phyloP scores from a whole-genome alignment of 1,140 invertebrate species.

The Trialeurodes vaporariorum region DNA sequence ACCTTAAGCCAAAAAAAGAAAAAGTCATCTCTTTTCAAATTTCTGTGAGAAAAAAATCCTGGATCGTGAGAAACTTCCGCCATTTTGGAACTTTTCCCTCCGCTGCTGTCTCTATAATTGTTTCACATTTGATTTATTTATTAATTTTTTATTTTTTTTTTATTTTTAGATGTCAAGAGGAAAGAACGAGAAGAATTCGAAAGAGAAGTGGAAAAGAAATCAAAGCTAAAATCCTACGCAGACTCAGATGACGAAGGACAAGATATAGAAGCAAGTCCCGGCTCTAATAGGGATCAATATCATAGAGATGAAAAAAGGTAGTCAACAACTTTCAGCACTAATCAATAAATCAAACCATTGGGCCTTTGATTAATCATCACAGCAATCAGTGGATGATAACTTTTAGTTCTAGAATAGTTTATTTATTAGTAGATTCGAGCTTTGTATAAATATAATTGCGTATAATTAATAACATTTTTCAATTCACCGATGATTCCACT shows the following conservation, averaged over 20 bases:
- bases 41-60: too few species aligned
- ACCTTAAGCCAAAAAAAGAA: too few species aligned
- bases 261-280: constrained; percentile 29
- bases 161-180: constrained; percentile 44
- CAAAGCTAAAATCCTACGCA: constrained; percentile 47
- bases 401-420: background rate
- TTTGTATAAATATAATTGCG: background rate
- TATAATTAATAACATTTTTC: too few species aligned
- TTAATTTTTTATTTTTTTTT: too few species aligned
- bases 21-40: too few species aligned
- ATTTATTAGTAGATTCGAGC: constrained; percentile 8
- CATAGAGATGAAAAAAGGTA: constrained; percentile 24
- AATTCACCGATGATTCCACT: too few species aligned
- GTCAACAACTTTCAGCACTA: too few species aligned
- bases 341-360: too few species aligned
- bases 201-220: constrained; percentile 32
- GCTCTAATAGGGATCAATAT: constrained; percentile 16
- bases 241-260: constrained; percentile 45
- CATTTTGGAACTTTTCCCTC: too few species aligned
- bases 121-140: background rate
- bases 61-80: too few species aligned
- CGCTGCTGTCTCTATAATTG: too few species aligned
- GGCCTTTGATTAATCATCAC: too few species aligned
- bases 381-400: constrained; percentile 7
- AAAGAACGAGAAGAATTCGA: constrained; percentile 47